Evolutionary conservation across 2,113 vertebrate species (phyloP).

Genomic region (Oxyruncus cristatus): DNA sequence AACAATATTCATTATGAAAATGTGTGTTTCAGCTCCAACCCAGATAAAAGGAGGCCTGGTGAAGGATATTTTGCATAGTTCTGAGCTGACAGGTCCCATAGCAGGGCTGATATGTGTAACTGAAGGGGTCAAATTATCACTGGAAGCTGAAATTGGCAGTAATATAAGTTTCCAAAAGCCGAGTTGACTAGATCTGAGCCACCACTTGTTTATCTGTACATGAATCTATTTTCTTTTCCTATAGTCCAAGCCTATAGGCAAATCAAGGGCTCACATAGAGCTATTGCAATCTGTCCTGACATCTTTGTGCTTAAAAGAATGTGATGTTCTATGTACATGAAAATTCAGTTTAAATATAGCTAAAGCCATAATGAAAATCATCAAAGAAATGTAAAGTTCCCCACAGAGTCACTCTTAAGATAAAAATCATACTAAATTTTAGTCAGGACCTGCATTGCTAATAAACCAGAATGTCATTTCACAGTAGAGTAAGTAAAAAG

Average conservation of each 20-base stretch:
- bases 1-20: slow-evolving; percentile 6
- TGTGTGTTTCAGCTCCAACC: not conserved
- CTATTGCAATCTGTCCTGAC: not conserved
- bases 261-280: not conserved
- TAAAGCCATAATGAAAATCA: slow-evolving; percentile 15
- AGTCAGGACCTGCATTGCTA: slow-evolving; percentile 20
- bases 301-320: not conserved
- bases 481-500: slow-evolving; percentile 27
- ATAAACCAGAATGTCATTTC: slow-evolving; percentile 53
- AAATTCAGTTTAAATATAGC: slow-evolving; percentile 46
- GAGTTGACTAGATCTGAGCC: not conserved
- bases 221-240: not conserved
- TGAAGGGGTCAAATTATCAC: not conserved
- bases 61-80: not conserved
- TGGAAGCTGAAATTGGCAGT: not conserved
- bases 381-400: slow-evolving; percentile 26
- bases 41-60: not conserved
- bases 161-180: not conserved
- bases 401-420: not conserved
- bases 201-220: not conserved
- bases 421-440: slow-evolving; percentile 48
- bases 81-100: not conserved
- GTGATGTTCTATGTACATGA: not conserved
- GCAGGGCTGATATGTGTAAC: not conserved
- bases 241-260: not conserved